These are phyloP conservation scores for Philereme vetulata DNA, from an alignment of 2,888 invertebrate species.

Conservation along the genomic window DNA sequence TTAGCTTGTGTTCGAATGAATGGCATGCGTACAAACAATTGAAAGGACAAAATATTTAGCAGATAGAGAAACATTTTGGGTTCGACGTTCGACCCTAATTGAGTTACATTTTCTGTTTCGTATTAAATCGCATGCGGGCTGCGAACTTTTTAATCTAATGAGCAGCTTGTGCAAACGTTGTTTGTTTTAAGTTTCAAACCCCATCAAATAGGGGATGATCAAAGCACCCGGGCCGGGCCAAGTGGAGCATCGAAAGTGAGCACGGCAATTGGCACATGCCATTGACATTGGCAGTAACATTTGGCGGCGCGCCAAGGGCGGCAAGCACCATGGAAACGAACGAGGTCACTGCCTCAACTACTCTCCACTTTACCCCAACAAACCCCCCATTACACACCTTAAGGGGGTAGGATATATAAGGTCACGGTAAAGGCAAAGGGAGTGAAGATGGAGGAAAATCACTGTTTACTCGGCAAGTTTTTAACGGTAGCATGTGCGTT, in stretches of 20 bases:
- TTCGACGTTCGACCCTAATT: conserved; percentile 4
- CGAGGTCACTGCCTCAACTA: conserved; percentile 54
- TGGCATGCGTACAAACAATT: conserved; percentile 11
- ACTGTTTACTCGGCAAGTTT: conserved; percentile 43
- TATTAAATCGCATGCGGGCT: conserved; percentile 3
- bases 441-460: conserved; percentile 18
- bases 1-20: conserved; percentile 14
- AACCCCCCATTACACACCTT: conserved; percentile 31
- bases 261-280: conserved; percentile 60
- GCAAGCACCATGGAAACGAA: conserved; percentile 52
- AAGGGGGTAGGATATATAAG: conserved; percentile 29
- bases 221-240: conserved; percentile 25
- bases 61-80: conserved; percentile 17
- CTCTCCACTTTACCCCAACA: conserved; percentile 31
- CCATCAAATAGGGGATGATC: conserved; percentile 20
- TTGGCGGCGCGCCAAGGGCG: conserved; percentile 58
- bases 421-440: conserved; percentile 13
- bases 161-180: background rate
- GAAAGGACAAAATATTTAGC: conserved; percentile 14
- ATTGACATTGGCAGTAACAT: conserved; percentile 69
- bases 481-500: conserved; percentile 47
- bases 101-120: conserved; percentile 3
- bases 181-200: background rate
- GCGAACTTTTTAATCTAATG: conserved; percentile 11
- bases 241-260: conserved; percentile 47